phyloP scores from a whole-genome alignment of 1,140 invertebrate genomes.

The Thaumetopoea pityocampa region DNA sequence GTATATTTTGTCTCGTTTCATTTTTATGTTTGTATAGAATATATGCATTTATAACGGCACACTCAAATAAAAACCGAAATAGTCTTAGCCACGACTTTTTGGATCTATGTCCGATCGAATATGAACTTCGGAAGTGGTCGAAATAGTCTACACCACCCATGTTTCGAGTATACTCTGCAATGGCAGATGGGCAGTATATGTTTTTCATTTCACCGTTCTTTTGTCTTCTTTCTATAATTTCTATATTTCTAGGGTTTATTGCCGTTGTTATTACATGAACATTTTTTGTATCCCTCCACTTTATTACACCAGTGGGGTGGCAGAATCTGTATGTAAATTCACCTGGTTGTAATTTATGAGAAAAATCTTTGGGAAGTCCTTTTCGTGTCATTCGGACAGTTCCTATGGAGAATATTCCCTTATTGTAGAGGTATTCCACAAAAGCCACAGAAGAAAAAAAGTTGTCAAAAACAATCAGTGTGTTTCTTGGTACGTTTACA shows the following conservation, averaged over 20 bases:
- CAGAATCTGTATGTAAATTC: slow-evolving; percentile 17
- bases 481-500: slow-evolving; percentile 16
- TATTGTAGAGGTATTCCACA: slow-evolving; percentile 22
- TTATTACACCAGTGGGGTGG: slow-evolving; percentile 1
- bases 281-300: slow-evolving; percentile 19
- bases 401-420: slow-evolving; percentile 17
- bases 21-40: slow-evolving; percentile 2
- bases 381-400: slow-evolving; percentile 21
- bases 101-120: not conserved
- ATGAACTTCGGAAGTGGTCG: not conserved
- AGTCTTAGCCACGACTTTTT: not conserved
- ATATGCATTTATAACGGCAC: not conserved
- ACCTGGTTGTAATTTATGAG: slow-evolving; percentile 15
- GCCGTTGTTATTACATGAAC: slow-evolving; percentile 13
- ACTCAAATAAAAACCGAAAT: not conserved
- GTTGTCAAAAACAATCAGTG: slow-evolving; percentile 24
- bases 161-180: slow-evolving; percentile 1
- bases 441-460: slow-evolving; percentile 23
- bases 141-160: not conserved
- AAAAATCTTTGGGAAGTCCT: slow-evolving; percentile 17
- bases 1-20: slow-evolving; percentile 7
- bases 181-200: slow-evolving; percentile 10
- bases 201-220: slow-evolving; percentile 15
- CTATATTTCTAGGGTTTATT: slow-evolving; percentile 9
- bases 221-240: slow-evolving; percentile 12